Conservation (phyloP, 2,113 vertebrate species). For the Seriola quinqueradiata region DNA sequence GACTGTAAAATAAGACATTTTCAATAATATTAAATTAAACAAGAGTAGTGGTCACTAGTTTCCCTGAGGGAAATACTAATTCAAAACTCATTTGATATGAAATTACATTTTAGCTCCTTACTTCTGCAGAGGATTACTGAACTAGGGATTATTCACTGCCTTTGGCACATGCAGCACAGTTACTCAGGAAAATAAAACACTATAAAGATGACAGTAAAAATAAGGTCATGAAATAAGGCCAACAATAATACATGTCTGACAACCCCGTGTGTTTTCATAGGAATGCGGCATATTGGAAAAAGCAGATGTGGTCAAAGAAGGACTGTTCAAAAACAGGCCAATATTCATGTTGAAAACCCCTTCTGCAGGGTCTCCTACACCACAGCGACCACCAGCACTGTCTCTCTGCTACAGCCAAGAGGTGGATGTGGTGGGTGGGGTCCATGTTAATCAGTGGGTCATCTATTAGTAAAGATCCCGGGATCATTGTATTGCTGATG, state of each 20-base stretch:
- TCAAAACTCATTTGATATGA: slow-evolving; percentile 15
- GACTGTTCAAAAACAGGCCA: background rate
- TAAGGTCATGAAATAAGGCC: slow-evolving; percentile 14
- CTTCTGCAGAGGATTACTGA: slow-evolving; percentile 44
- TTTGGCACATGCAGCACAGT: slow-evolving; percentile 19
- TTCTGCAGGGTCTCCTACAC: background rate
- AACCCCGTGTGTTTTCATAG: background rate
- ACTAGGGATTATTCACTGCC: slow-evolving; percentile 41
- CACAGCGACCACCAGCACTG: background rate
- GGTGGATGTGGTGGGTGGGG: slow-evolving; percentile 8
- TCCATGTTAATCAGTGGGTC: slow-evolving; percentile 75
- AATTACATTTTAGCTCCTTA: slow-evolving; percentile 23
- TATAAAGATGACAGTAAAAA: slow-evolving; percentile 14
- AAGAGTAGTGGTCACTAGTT: background rate
- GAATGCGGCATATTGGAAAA: background rate
- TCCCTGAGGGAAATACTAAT: background rate
- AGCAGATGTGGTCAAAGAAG: background rate
- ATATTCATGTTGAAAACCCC: background rate
- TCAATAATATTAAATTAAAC: background rate
- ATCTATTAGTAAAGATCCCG: slow-evolving; percentile 82
- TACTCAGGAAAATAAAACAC: slow-evolving; percentile 23
- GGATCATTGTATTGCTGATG: slow-evolving; percentile 54
- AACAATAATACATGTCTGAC: background rate
- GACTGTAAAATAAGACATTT: background rate
- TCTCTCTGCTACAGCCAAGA: slow-evolving; percentile 12